These are phyloP conservation scores for Pachyramphus minor DNA, from an alignment of 2,113 vertebrate species.

Conservation along the genomic window DNA sequence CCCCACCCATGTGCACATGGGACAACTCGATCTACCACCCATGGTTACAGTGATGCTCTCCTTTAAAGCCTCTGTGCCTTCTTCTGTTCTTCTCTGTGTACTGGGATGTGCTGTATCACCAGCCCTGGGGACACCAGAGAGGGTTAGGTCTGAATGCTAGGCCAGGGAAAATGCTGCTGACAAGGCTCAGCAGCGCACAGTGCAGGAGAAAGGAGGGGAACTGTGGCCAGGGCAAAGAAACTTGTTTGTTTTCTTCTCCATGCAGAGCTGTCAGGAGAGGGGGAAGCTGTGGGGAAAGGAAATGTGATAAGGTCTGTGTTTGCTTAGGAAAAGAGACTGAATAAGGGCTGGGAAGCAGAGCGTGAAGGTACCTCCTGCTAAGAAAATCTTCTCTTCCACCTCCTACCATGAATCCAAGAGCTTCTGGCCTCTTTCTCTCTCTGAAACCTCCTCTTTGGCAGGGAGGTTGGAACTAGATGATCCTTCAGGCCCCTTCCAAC, in stretches of 20 bases:
- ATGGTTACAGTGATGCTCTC: not conserved
- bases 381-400: not conserved
- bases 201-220: rapidly evolving
- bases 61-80: not conserved
- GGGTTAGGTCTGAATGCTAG: not conserved
- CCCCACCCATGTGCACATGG: rapidly evolving
- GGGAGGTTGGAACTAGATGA: not conserved
- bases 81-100: not conserved
- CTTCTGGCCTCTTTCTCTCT: not conserved
- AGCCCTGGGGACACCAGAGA: not conserved
- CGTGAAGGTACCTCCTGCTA: not conserved
- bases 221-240: not conserved
- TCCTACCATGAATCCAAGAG: not conserved
- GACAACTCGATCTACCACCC: not conserved
- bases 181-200: not conserved
- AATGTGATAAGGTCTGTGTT: not conserved
- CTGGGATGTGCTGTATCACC: not conserved
- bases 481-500: not conserved
- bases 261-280: not conserved
- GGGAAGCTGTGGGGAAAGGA: not conserved
- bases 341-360: not conserved
- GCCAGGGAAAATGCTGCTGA: not conserved
- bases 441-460: not conserved
- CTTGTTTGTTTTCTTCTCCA: not conserved
- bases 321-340: not conserved